Percentiles rank a stretch among this genome's conserved stretches.
phyloP scores from a whole-genome alignment of 2,113 vertebrate species.

The Sinosuthora webbiana region DNA sequence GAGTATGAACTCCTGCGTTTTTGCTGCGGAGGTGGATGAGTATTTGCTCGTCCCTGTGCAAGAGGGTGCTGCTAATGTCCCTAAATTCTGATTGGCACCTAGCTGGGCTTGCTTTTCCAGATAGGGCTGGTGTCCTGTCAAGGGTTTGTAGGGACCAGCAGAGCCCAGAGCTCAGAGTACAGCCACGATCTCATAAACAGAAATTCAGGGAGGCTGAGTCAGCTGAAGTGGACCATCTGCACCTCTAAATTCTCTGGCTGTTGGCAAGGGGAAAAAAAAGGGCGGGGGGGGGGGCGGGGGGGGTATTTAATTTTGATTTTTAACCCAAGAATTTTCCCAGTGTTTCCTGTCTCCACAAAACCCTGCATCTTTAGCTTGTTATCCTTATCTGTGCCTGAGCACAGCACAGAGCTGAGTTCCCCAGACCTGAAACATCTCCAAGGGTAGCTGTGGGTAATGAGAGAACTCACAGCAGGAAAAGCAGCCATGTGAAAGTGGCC shows the following conservation, averaged over 20 bases:
- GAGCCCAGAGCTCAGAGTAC: not conserved
- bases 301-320: not conserved
- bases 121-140: not conserved
- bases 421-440: not conserved
- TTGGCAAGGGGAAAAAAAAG: not conserved
- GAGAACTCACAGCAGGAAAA: not conserved
- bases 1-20: not conserved
- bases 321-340: not conserved
- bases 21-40: too few species aligned
- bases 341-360: not conserved
- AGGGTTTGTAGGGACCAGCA: not conserved
- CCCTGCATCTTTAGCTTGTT: not conserved
- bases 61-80: not conserved
- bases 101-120: fast-evolving
- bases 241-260: not conserved
- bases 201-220: not conserved
- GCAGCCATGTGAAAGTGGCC: not conserved
- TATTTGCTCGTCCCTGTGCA: not conserved
- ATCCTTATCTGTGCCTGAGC: not conserved
- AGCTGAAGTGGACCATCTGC: not conserved
- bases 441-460: not conserved
- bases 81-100: not conserved
- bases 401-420: not conserved
- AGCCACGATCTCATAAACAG: not conserved
- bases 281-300: fast-evolving